phyloP scores from a whole-genome alignment of 2,113 vertebrate genomes.

The Antigone vipio region DNA sequence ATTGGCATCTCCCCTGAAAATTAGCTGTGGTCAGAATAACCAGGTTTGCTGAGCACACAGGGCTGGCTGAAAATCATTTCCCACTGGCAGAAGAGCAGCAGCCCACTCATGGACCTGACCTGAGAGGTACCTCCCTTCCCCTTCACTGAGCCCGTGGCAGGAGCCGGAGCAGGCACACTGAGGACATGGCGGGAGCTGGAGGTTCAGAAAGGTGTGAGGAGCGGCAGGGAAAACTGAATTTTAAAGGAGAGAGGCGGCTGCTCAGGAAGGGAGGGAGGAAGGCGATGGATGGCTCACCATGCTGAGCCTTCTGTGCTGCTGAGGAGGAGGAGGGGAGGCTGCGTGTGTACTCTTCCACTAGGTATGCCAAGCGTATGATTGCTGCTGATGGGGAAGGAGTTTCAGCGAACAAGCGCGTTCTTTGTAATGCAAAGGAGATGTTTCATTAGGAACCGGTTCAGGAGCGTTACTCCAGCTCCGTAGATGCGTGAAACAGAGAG shows the following conservation, averaged over 20 bases:
- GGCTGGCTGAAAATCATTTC: not conserved
- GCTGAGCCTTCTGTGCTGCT: not conserved
- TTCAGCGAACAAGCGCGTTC: not conserved
- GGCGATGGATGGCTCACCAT: rapidly evolving
- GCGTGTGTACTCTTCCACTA: not conserved
- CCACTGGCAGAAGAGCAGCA: not conserved
- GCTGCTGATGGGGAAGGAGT: not conserved
- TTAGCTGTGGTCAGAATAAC: not conserved
- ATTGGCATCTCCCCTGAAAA: not conserved
- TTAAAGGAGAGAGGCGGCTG: not conserved
- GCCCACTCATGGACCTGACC: not conserved
- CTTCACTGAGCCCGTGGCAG: not conserved
- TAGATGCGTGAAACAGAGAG: not conserved
- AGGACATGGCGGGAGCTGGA: not conserved
- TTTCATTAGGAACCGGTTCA: not conserved
- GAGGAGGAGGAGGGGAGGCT: not conserved
- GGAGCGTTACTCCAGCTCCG: not conserved
- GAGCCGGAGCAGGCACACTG: not conserved
- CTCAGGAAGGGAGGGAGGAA: not conserved
- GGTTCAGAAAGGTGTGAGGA: not conserved
- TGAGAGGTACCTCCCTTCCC: not conserved
- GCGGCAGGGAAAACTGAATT: not conserved
- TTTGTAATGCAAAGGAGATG: constrained; percentile 36
- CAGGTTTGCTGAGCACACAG: not conserved
- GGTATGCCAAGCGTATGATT: not conserved